Evolutionary conservation across 2,113 vertebrate species (phyloP), one percentile per base, ranked within the genome.

Genomic region (Pollachius pollachius): DNA sequence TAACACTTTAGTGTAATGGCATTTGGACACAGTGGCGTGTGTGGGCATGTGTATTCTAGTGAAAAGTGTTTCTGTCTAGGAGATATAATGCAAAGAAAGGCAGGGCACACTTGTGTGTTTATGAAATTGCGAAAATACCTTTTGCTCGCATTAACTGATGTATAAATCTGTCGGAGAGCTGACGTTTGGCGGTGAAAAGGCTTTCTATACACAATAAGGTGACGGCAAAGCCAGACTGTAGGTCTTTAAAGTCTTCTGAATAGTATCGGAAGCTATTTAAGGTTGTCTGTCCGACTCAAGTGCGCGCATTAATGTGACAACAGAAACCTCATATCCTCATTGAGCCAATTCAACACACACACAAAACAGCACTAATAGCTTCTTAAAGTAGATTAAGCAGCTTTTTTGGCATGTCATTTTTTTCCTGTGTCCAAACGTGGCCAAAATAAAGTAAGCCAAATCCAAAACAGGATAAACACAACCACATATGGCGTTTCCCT

Each of bases 371-470:
- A 66, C 60, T 69, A 76, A 56, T 68, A 27, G 71, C 56, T 76
- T 54, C 70, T 80, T 75, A 67, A 83, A 83, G 74, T 72, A 56
- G 77, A 83, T 77, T 81, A 84, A 83, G 78, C 52, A 6, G 67
- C 58, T 76, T 72, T 82, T 79, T 58, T 48, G 41, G 12, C 41
- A 48, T 1, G 5, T 11, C 11, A 9, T 57, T 57, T 57, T 57
- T 16, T 57, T 57, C n/a, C n/a, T 57, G 15, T 75, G 67, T 73
- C 65, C 81, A 56, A 72, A 79, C 21, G 37, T 16, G 15, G 30
- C 48, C 13, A 73, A 74, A 76, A 67, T 70, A 56, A 70, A 56
- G 27, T 54, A 64, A 70, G 62, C 52, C 64, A 68, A 71, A 77
- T 73, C 76, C 71, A 67, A 67, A 72, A 23, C 48, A n/a, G 68